Conservation (phyloP, 2,113 vertebrate genomes). For the Recurvirostra avosetta region DNA sequence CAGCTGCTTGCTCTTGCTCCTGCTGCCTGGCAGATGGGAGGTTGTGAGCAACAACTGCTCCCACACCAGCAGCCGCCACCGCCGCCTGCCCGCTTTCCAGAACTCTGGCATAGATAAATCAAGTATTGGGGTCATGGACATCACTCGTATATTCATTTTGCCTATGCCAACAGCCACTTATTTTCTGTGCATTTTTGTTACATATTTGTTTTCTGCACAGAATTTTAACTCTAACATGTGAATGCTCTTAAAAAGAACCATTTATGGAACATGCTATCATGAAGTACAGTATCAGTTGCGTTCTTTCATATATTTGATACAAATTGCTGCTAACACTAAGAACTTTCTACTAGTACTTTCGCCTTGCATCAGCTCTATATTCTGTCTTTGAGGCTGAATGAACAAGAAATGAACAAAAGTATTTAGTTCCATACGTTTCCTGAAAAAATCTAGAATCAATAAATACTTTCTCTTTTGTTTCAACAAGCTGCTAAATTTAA, state of each 20-base stretch:
- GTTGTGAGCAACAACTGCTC: constrained; percentile 16
- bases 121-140: background rate
- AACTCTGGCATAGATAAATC: background rate
- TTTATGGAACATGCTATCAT: background rate
- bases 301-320: background rate
- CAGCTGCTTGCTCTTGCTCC: background rate
- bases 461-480: background rate
- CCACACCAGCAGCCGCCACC: background rate
- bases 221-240: background rate
- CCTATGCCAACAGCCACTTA: background rate
- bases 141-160: background rate
- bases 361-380: background rate
- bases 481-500: background rate
- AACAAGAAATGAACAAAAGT: background rate
- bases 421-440: background rate
- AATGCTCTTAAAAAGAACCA: background rate
- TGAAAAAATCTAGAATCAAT: background rate
- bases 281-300: background rate
- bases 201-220: background rate
- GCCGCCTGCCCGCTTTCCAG: background rate
- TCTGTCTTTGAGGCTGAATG: background rate
- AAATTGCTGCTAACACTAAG: background rate
- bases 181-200: background rate
- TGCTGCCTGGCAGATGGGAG: constrained; percentile 40
- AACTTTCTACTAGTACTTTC: background rate